A percentile compares a stretch with the other conserved stretches of the same genome.
These are phyloP conservation scores for Busseola fusca DNA, from an alignment of 2,888 invertebrate genomes.

Conservation along the genomic window DNA sequence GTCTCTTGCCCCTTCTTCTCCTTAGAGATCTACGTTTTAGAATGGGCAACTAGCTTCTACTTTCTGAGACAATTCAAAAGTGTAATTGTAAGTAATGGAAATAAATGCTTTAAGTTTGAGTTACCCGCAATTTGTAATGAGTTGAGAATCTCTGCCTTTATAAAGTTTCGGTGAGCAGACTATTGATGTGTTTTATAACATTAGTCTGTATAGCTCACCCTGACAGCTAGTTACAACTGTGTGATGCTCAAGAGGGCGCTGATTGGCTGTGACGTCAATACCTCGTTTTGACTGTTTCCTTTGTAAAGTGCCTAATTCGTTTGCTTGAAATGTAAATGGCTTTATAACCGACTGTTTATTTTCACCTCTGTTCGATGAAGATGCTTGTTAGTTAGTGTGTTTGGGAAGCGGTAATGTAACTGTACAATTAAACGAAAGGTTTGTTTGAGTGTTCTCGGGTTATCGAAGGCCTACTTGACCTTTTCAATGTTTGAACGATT, in stretches of 20 bases:
- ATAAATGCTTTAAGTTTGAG: too few species aligned
- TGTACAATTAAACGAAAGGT: constrained; percentile 30
- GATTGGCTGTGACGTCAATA: constrained; percentile 56
- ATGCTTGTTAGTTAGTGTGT: constrained; percentile 40
- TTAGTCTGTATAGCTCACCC: constrained; percentile 5
- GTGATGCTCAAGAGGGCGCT: constrained; percentile 39
- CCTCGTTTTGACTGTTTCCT: constrained; percentile 43
- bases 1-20: too few species aligned
- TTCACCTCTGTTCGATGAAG: constrained; percentile 39
- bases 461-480: neutral
- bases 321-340: constrained; percentile 53
- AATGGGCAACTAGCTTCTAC: too few species aligned
- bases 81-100: too few species aligned
- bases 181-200: neutral
- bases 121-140: too few species aligned
- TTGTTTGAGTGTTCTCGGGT: neutral
- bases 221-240: constrained; percentile 39
- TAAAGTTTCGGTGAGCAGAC: too few species aligned
- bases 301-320: constrained; percentile 62
- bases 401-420: constrained; percentile 25
- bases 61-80: too few species aligned
- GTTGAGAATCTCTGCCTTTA: too few species aligned
- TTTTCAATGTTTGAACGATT: neutral
- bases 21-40: too few species aligned
- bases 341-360: constrained; percentile 59